Conservation (phyloP, 2,888 invertebrate genomes). For the Diarsia dahlii region DNA sequence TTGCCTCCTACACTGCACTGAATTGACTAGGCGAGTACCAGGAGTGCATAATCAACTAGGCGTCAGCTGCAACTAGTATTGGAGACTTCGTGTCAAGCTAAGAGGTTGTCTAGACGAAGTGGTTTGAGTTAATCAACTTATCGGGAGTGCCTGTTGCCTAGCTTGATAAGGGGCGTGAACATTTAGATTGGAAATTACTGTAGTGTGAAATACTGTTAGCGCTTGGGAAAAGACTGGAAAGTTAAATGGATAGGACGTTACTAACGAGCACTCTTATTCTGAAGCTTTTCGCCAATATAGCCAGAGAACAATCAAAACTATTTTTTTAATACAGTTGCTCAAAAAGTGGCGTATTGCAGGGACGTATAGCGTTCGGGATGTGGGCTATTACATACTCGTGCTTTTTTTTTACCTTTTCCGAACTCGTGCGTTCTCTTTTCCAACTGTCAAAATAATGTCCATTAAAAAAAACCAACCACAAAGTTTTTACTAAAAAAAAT, state of each 20-base stretch:
- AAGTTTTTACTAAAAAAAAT: too few relatives aligned
- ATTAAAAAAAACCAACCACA: too few relatives aligned
- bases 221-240: not conserved
- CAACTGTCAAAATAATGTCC: too few relatives aligned
- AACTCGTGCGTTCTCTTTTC: too few relatives aligned
- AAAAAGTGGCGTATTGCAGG: too few relatives aligned
- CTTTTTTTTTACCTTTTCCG: too few relatives aligned
- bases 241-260: not conserved
- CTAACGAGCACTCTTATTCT: not conserved
- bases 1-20: slow-evolving; percentile 44
- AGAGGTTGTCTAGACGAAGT: slow-evolving; percentile 41
- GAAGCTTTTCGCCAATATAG: not conserved
- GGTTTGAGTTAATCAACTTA: slow-evolving; percentile 47
- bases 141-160: slow-evolving; percentile 23
- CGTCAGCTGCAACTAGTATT: slow-evolving; percentile 35
- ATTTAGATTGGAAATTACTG: slow-evolving; percentile 48
- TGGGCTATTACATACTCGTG: too few relatives aligned
- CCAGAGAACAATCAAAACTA: not conserved
- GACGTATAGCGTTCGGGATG: too few relatives aligned
- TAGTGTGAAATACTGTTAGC: slow-evolving; percentile 37
- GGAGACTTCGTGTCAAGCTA: slow-evolving; percentile 47
- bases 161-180: slow-evolving; percentile 54
- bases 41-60: slow-evolving; percentile 55
- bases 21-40: slow-evolving; percentile 34
- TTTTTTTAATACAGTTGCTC: too few relatives aligned